phyloP scores from a whole-genome alignment of 1,140 invertebrate species.

The Brachionus rubens region DNA sequence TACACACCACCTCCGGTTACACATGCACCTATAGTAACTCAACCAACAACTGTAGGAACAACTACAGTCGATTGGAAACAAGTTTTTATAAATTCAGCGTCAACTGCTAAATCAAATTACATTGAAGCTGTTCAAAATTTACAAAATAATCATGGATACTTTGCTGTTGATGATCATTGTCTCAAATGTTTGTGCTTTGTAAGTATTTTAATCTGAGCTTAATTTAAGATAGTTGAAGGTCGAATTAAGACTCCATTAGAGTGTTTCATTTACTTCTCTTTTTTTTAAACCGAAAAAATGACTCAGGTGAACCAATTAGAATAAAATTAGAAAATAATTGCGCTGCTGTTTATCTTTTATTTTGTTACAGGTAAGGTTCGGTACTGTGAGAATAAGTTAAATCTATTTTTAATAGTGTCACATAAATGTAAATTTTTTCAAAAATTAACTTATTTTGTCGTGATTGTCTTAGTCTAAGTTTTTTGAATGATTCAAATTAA shows the following conservation, averaged over 20 bases:
- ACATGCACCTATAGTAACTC: neutral
- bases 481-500: too few relatives aligned
- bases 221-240: neutral
- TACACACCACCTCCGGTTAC: neutral
- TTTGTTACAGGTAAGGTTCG: too few relatives aligned
- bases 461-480: too few relatives aligned
- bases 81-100: neutral
- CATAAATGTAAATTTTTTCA: too few relatives aligned
- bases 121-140: neutral
- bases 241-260: neutral
- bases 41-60: neutral
- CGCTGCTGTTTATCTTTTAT: too few relatives aligned
- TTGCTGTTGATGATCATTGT: slow-evolving; percentile 11
- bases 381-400: too few relatives aligned
- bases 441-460: too few relatives aligned
- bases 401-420: too few relatives aligned
- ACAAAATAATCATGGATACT: neutral
- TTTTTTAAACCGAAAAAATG: too few relatives aligned
- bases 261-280: too few relatives aligned
- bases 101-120: neutral
- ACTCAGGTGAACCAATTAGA: too few relatives aligned
- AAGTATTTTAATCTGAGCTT: neutral
- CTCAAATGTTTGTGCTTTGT: slow-evolving; percentile 46
- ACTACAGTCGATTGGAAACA: slow-evolving; percentile 34
- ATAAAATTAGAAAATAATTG: too few relatives aligned